A percentile compares a stretch with the other conserved stretches of the same genome.
Evolutionary conservation across 1,140 invertebrate species (phyloP).

Genomic region (Diachasmimorpha longicaudata): DNA sequence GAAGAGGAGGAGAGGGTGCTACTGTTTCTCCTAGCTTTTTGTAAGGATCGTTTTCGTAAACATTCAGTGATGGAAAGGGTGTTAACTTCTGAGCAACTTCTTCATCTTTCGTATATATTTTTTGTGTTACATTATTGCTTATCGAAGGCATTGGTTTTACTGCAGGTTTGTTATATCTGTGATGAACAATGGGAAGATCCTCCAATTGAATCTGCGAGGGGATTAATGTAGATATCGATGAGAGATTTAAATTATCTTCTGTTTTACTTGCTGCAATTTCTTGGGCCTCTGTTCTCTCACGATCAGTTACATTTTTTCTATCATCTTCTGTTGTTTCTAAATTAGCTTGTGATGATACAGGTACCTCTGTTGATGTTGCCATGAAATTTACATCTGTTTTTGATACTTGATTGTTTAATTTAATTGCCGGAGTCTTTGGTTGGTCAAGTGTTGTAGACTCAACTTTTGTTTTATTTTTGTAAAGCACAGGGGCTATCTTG

Average conservation of each 20-base stretch:
- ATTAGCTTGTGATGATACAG: background rate
- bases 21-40: conserved; percentile 40
- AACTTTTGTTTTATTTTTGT: background rate
- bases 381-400: background rate
- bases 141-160: background rate
- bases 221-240: conserved; percentile 25
- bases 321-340: background rate
- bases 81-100: background rate
- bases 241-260: conserved; percentile 36
- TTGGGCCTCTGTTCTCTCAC: background rate
- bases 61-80: background rate
- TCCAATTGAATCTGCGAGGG: conserved; percentile 38
- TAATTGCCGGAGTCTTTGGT: background rate
- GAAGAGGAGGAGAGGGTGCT: too few species aligned
- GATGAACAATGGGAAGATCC: conserved; percentile 35
- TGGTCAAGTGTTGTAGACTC: background rate
- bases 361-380: background rate
- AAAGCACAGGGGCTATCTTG: background rate
- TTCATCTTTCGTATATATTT: background rate
- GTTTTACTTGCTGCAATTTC: conserved; percentile 35
- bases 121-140: background rate
- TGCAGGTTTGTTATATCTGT: background rate
- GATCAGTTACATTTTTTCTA: background rate
- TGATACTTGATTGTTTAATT: too few species aligned
- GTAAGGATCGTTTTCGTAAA: conserved; percentile 39